These are phyloP conservation scores for Rhinolophus ferrumequinum DNA, from an alignment of 2,113 vertebrate species.

Conservation along the genomic window DNA sequence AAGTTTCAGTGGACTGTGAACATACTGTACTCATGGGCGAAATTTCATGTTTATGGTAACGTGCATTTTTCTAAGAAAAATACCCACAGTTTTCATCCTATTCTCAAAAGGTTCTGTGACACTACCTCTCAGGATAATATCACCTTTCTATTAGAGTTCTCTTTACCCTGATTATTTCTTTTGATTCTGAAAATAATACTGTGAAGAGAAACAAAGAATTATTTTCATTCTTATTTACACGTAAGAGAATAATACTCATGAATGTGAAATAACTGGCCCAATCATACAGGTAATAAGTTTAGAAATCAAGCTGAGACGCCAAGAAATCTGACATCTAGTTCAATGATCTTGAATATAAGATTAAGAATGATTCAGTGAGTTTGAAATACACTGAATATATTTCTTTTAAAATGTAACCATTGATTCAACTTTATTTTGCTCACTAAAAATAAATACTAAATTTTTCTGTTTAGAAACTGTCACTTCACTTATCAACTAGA, in stretches of 20 bases:
- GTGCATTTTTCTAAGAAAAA: slow-evolving; percentile 31
- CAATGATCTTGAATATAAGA: not conserved
- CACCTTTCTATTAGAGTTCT: slow-evolving; percentile 12
- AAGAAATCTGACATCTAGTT: not conserved
- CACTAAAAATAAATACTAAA: not conserved
- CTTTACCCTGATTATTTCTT: not conserved
- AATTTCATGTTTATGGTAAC: not conserved
- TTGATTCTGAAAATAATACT: slow-evolving; percentile 24
- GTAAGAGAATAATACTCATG: not conserved
- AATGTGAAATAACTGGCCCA: not conserved
- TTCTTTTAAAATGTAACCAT: slow-evolving; percentile 37
- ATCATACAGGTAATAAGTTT: not conserved
- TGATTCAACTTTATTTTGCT: not conserved
- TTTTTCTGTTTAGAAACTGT: not conserved
- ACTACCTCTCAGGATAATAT: not conserved
- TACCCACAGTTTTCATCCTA: not conserved
- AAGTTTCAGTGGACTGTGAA: not conserved
- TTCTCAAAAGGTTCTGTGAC: not conserved
- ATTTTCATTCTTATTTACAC: not conserved
- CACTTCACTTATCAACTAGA: not conserved
- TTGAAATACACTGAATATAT: not conserved
- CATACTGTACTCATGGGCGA: not conserved
- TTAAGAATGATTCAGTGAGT: not conserved
- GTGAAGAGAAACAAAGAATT: not conserved
- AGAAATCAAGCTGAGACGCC: slow-evolving; percentile 16